Evolutionary conservation across 2,113 vertebrate species (phyloP).

Genomic region (Morone chrysops): DNA sequence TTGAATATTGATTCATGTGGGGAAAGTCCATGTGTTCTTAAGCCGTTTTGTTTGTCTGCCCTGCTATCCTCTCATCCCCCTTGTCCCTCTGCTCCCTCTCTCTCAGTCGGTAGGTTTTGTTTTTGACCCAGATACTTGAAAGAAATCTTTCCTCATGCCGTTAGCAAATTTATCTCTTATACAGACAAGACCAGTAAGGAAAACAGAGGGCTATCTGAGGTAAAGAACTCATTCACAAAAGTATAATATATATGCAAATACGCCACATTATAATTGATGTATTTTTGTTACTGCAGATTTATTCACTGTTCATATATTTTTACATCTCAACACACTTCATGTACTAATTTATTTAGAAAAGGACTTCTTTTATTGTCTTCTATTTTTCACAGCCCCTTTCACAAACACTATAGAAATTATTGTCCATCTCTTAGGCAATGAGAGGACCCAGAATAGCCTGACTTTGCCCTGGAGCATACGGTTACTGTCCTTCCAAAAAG

Average conservation of each 20-base stretch:
- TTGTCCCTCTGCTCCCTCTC: conserved; percentile 20
- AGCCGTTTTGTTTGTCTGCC: conserved; percentile 77
- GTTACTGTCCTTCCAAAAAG: background rate
- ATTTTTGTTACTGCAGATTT: background rate
- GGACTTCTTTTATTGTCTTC: conserved; percentile 3
- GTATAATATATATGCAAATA: background rate
- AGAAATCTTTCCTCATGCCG: conserved; percentile 57
- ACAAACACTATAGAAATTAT: background rate
- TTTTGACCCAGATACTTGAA: conserved; percentile 81
- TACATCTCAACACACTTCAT: conserved; percentile 1
- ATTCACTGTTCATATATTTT: background rate
- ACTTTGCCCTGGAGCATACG: conserved; percentile 1
- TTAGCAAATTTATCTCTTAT: conserved; percentile 54
- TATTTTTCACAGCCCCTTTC: background rate
- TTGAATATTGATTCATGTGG: conserved; percentile 84
- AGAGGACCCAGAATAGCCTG: conserved; percentile 7
- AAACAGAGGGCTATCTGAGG: conserved; percentile 23
- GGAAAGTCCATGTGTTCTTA: conserved; percentile 77
- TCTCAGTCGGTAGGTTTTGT: conserved; percentile 68
- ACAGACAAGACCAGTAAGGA: conserved; percentile 14
- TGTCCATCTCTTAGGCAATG: conserved; percentile 1
- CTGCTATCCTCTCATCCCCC: conserved; percentile 59
- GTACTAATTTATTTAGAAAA: background rate
- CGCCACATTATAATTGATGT: background rate
- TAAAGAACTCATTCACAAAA: conserved; percentile 14